A percentile compares a stretch with the other conserved stretches of the same genome.
Evolutionary conservation across 1,140 invertebrate species (phyloP).

Genomic region (Tenebrio molitor): DNA sequence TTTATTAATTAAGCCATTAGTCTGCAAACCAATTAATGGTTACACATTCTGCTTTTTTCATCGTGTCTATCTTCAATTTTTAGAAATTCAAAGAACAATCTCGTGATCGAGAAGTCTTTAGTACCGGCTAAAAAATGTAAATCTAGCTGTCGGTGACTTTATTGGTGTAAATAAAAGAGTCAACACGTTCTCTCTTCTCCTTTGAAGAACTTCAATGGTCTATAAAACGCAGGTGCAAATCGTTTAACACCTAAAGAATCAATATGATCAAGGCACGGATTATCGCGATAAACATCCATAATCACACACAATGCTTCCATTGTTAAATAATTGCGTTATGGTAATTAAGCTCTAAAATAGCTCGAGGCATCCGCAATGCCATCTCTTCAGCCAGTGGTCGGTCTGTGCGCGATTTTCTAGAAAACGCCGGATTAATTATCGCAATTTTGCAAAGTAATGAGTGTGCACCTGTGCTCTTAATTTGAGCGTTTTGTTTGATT

Average conservation of each 20-base stretch:
- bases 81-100: too few relatives aligned
- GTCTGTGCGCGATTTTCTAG: conserved; percentile 1
- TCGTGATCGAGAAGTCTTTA: too few relatives aligned
- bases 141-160: too few relatives aligned
- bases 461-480: conserved; percentile 38
- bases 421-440: conserved; percentile 32
- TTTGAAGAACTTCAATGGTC: too few relatives aligned
- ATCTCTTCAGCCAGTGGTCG: conserved; percentile 20
- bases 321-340: conserved; percentile 30
- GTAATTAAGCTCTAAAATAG: conserved; percentile 18
- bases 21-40: too few relatives aligned
- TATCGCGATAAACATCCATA: conserved; percentile 31
- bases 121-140: too few relatives aligned
- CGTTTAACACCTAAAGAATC: conserved; percentile 27
- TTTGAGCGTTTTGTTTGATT: conserved; percentile 39
- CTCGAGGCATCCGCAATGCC: conserved; percentile 16
- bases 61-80: too few relatives aligned
- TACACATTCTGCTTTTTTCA: too few relatives aligned
- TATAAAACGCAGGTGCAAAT: conserved; percentile 31
- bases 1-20: too few relatives aligned
- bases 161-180: too few relatives aligned
- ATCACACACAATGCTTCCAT: conserved; percentile 20
- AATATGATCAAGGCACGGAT: conserved; percentile 26
- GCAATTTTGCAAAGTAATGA: conserved; percentile 34
- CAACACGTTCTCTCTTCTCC: too few relatives aligned